A percentile compares a stretch with the other conserved stretches of the same genome.
Evolutionary conservation across 2,888 invertebrate genomes (phyloP).

Genomic region (Dendrolimus houi): DNA sequence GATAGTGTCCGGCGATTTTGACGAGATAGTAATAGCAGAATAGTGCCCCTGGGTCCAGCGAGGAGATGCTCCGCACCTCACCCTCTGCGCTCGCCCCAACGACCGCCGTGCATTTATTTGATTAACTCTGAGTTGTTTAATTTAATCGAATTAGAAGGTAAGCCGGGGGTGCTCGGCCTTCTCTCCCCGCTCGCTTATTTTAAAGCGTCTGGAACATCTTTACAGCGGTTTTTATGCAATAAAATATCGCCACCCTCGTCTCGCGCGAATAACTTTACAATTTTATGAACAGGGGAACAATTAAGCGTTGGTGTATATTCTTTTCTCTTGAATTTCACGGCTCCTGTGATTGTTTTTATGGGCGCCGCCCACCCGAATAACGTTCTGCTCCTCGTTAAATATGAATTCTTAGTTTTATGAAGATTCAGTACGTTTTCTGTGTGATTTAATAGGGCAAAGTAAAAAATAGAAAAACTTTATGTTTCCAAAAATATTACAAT

Average conservation of each 20-base stretch:
- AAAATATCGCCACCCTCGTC: slow-evolving; percentile 70
- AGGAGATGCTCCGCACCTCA: slow-evolving; percentile 10
- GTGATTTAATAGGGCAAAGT: slow-evolving; percentile 40
- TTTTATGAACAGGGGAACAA: slow-evolving; percentile 75
- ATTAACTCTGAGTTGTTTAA: slow-evolving; percentile 77
- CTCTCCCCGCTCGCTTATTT: slow-evolving; percentile 59
- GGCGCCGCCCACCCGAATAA: slow-evolving; percentile 36
- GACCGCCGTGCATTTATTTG: slow-evolving; percentile 74
- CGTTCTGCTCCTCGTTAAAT: slow-evolving; percentile 60
- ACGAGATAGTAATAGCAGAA: neutral
- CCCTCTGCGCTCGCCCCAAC: slow-evolving; percentile 26
- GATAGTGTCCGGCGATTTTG: no score
- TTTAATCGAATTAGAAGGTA: slow-evolving; percentile 75
- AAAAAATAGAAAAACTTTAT: slow-evolving; percentile 19
- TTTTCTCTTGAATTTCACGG: slow-evolving; percentile 66
- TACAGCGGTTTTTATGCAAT: slow-evolving; percentile 73
- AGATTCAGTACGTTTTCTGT: slow-evolving; percentile 52
- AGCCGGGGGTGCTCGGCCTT: slow-evolving; percentile 40
- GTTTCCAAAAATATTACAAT: slow-evolving; percentile 6
- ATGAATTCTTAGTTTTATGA: slow-evolving; percentile 73
- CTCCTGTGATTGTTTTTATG: slow-evolving; percentile 64
- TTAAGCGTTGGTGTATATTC: slow-evolving; percentile 64
- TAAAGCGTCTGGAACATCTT: slow-evolving; percentile 72
- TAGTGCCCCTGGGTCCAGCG: slow-evolving; percentile 17
- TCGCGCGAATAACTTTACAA: slow-evolving; percentile 69